Evolutionary conservation across 1,140 invertebrate genomes (phyloP), one percentile per base, ranked within the genome.

Genomic region (Camponotus floridanus): DNA sequence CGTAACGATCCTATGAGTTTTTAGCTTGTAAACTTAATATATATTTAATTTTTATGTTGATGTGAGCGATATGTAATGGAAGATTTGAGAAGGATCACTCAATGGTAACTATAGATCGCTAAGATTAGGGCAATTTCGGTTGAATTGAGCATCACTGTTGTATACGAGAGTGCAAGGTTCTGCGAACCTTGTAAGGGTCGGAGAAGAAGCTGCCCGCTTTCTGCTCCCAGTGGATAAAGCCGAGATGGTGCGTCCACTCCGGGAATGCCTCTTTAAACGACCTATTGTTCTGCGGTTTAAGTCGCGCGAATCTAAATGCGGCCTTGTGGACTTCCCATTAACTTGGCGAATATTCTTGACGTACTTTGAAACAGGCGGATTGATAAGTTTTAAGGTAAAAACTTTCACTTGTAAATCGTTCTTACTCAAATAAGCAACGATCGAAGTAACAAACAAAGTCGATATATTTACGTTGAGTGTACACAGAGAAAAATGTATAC

Each of bases 171-270:
- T 59, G 71, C 68, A 55, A 73, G 78, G 26, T 65, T 65, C 76
- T 64, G 36, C 55, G 31, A 81, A 48, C 85, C 88, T 89, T 89
- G 80, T 89, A 90, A 83, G 78, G 73, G 67, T 64, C 85, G 88
- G 76, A 55, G 83, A 79, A 89, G 85, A 90, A 87, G 78, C 65
- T 86, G 84, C 76, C 65, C 88, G 86, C 70, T 90, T 90, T 65
- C 86, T 79, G 79, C 59, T 48, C 85, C 57, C 45, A 42, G 71
- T 76, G 61, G 79, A 80, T 87, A 59, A 76, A 62, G 33, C 61
- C 59, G 39, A 39, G 65, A 42, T 2, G 45, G 18, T 70, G 59
- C 33, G 42, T 39, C 51, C 73, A 31, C 57, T 57, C 48, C 36
- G 39, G 18, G 18, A 62, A 59, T n/a, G 36, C 76, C 51, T 88